Conservation (phyloP, 1,140 invertebrate species). For the Campoletis sonorensis region DNA sequence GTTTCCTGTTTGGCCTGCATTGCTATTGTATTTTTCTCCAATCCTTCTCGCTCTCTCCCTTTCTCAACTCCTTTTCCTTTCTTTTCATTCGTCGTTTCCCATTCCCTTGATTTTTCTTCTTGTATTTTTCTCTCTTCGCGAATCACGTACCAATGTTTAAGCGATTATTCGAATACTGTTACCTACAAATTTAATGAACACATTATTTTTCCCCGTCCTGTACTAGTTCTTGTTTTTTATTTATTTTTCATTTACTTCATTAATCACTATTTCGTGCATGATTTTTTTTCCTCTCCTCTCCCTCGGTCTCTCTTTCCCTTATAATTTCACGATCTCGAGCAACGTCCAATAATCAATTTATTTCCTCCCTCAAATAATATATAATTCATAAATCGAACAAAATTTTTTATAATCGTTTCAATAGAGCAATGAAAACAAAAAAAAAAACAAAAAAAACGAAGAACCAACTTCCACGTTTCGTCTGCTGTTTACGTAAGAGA, state of each 20-base stretch:
- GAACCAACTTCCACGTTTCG: too few species aligned
- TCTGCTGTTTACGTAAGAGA: background rate
- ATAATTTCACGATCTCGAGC: too few species aligned
- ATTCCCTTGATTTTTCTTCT: conserved; percentile 47
- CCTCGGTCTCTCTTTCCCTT: too few species aligned
- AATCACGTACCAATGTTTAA: conserved; percentile 54
- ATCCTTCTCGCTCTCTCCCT: conserved; percentile 42
- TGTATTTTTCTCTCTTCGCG: conserved; percentile 47
- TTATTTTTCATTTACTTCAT: conserved; percentile 7
- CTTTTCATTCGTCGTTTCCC: conserved; percentile 36
- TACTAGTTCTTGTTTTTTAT: conserved; percentile 18
- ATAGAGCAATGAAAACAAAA: too few species aligned
- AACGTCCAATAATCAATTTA: background rate
- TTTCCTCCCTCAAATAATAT: too few species aligned
- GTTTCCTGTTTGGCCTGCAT: conserved; percentile 53
- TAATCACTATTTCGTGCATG: conserved; percentile 9
- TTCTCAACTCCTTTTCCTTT: conserved; percentile 27
- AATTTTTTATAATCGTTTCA: conserved; percentile 13
- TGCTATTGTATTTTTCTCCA: conserved; percentile 53
- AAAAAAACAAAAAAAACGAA: too few species aligned
- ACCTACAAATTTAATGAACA: conserved; percentile 71
- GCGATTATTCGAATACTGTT: conserved; percentile 69
- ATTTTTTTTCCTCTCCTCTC: background rate
- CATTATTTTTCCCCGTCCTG: conserved; percentile 60
- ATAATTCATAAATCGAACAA: conserved; percentile 6